These are phyloP conservation scores for Scyliorhinus canicula DNA, from an alignment of 2,797 vertebrate species.

Conservation along the genomic window DNA sequence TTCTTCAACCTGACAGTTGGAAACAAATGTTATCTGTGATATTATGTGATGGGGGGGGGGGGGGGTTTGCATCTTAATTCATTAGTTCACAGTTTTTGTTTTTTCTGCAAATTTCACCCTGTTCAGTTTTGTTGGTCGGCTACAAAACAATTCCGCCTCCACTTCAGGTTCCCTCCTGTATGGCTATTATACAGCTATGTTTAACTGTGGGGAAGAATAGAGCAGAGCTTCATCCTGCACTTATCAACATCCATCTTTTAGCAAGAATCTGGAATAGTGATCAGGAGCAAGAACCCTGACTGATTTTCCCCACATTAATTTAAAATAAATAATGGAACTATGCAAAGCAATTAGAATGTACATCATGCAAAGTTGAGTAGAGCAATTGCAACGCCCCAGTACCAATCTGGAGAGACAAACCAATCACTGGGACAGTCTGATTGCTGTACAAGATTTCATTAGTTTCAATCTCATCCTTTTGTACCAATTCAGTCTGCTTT, in stretches of 20 bases:
- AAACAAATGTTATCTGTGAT: background rate
- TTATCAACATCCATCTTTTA: background rate
- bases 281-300: background rate
- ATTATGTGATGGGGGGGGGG: too few relatives aligned
- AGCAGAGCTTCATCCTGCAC: background rate
- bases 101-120: background rate
- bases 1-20: background rate
- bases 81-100: background rate
- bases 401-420: too few relatives aligned
- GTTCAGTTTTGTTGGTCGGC: background rate
- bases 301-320: background rate
- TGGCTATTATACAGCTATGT: background rate
- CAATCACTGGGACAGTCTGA: too few relatives aligned
- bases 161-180: background rate
- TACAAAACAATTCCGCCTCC: background rate
- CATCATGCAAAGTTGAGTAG: too few relatives aligned
- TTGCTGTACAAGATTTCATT: too few relatives aligned
- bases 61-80: background rate
- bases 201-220: background rate
- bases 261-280: background rate
- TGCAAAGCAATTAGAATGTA: too few relatives aligned
- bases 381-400: too few relatives aligned
- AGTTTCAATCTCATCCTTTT: too few relatives aligned
- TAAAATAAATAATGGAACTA: too few relatives aligned
- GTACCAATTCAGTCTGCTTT: too few relatives aligned